A percentile compares a stretch with the other conserved stretches of the same genome.
These are phyloP conservation scores for Hybos culiciformis DNA, from an alignment of 2,888 invertebrate species.

Conservation along the genomic window DNA sequence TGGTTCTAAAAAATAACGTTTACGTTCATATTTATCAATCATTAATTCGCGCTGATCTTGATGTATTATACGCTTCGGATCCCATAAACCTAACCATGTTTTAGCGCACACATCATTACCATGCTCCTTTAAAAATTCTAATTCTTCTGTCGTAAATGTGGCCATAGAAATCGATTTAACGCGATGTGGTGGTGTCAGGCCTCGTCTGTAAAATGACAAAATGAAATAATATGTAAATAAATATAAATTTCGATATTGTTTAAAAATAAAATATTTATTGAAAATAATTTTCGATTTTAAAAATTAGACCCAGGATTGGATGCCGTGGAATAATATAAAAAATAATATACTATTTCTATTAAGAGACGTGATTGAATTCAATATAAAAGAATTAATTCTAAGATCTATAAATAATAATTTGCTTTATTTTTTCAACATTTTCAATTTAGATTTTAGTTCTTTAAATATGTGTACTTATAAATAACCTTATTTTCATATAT, in stretches of 20 bases:
- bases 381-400: too few species aligned
- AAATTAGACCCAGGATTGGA: too few species aligned
- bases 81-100: conserved; percentile 86
- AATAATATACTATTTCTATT: too few species aligned
- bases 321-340: too few species aligned
- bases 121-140: conserved; percentile 74
- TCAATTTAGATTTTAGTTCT: too few species aligned
- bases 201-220: conserved; percentile 68
- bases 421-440: too few species aligned
- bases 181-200: conserved; percentile 92
- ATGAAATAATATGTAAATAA: too few species aligned
- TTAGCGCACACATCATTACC: conserved; percentile 90
- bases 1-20: conserved; percentile 44
- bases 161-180: conserved; percentile 99
- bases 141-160: conserved; percentile 88
- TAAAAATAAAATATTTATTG: not conserved
- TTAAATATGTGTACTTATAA: too few species aligned
- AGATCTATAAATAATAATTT: too few species aligned
- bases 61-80: conserved; percentile 71
- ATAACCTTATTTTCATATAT: too few species aligned
- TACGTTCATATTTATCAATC: conserved; percentile 90
- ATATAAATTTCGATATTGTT: conserved; percentile 1
- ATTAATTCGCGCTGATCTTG: conserved; percentile 85
- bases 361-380: too few species aligned
- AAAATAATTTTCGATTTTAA: not conserved